Evolutionary conservation across 2,888 invertebrate genomes (phyloP).

Genomic region (Hedya salicella): DNA sequence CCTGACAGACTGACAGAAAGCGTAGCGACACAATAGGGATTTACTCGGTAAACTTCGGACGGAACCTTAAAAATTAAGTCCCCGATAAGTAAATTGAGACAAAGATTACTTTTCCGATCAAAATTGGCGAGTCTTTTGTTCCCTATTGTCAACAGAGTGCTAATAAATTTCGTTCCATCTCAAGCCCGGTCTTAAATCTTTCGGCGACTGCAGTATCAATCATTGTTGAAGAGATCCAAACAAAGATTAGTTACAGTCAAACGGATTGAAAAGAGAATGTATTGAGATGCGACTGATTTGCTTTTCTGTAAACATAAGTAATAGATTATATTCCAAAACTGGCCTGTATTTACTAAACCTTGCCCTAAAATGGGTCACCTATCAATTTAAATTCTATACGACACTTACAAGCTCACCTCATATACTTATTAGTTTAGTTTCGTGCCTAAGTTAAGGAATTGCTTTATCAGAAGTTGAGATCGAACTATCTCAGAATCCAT

Average conservation of each 20-base stretch:
- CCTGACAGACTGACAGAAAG: conserved; percentile 26
- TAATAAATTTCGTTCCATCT: conserved; percentile 72
- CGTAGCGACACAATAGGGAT: conserved; percentile 30
- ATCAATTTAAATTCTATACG: conserved; percentile 33
- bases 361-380: conserved; percentile 23
- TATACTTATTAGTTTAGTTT: conserved; percentile 7
- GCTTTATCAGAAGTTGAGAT: conserved; percentile 22
- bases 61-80: conserved; percentile 53
- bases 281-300: conserved; percentile 60
- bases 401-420: conserved; percentile 15
- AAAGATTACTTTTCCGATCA: conserved; percentile 54
- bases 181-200: conserved; percentile 63
- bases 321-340: conserved; percentile 51
- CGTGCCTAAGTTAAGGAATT: conserved; percentile 5
- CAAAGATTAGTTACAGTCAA: conserved; percentile 71
- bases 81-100: conserved; percentile 67
- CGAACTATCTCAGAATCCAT: conserved; percentile 52
- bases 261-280: conserved; percentile 58
- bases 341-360: conserved; percentile 45
- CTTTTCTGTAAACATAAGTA: conserved; percentile 55
- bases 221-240: conserved; percentile 65
- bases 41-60: conserved; percentile 20
- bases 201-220: conserved; percentile 67
- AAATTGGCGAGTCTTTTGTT: conserved; percentile 63
- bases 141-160: conserved; percentile 66